phyloP scores from a whole-genome alignment of 2,113 vertebrate genomes.

The zebrafish (Danio rerio) region GRCz12tu NC_133186.1:4061501-4062000 shows the following conservation, averaged over 20 bases:
- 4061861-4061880: slow-evolving; percentile 31
- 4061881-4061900: neutral
- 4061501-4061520: too few species aligned
- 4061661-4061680: too few species aligned
- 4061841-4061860: slow-evolving; percentile 73
- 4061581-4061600: too few species aligned
- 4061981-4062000: slow-evolving; percentile 86
- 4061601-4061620: too few species aligned
- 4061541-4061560: too few species aligned
- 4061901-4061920: slow-evolving; percentile 84
- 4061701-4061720: slow-evolving; percentile 69
- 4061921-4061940: slow-evolving; percentile 95
- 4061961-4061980: slow-evolving; percentile 81
- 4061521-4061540: too few species aligned
- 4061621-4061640: too few species aligned
- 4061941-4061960: slow-evolving; percentile 92
- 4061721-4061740: slow-evolving; percentile 66
- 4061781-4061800: slow-evolving; percentile 74
- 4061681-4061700: slow-evolving; percentile 62
- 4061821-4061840: slow-evolving; percentile 86
- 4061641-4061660: too few species aligned
- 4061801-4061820: slow-evolving; percentile 58
- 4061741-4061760: slow-evolving; percentile 70
- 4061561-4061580: too few species aligned
- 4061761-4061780: slow-evolving; percentile 80